Conservation (phyloP, 2,797 vertebrate species). For the Oryzias dopingdopingensis region DNA sequence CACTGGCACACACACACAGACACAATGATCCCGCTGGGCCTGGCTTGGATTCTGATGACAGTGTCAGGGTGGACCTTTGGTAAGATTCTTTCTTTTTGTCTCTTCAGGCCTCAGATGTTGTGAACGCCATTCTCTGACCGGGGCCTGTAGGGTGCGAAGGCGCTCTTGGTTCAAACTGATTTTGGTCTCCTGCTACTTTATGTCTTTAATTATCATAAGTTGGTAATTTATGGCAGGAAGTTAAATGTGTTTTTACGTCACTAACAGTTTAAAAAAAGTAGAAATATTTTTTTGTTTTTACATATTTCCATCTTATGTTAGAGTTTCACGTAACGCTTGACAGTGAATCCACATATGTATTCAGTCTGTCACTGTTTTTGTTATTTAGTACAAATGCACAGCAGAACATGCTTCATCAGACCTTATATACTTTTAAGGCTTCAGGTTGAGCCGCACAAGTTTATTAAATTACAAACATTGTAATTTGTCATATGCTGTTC, state of each 20-base stretch:
- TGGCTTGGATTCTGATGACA: conserved; percentile 44
- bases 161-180: neutral
- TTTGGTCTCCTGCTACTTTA: neutral
- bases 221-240: too few species aligned
- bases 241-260: neutral
- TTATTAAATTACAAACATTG: too few species aligned
- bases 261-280: neutral
- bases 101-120: neutral
- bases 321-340: too few species aligned
- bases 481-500: too few species aligned
- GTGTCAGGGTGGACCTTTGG: conserved; percentile 51
- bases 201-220: neutral
- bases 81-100: conserved; percentile 34
- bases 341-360: too few species aligned
- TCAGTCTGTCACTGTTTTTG: too few species aligned
- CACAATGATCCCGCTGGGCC: conserved; percentile 41
- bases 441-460: too few species aligned
- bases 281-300: neutral
- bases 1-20: neutral
- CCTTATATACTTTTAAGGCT: too few species aligned
- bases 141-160: conserved; percentile 3
- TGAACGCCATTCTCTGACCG: neutral
- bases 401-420: too few species aligned
- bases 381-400: too few species aligned
- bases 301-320: too few species aligned